Conservation (phyloP, 2,797 vertebrate species). For the Melanotaenia trifasciata region DNA sequence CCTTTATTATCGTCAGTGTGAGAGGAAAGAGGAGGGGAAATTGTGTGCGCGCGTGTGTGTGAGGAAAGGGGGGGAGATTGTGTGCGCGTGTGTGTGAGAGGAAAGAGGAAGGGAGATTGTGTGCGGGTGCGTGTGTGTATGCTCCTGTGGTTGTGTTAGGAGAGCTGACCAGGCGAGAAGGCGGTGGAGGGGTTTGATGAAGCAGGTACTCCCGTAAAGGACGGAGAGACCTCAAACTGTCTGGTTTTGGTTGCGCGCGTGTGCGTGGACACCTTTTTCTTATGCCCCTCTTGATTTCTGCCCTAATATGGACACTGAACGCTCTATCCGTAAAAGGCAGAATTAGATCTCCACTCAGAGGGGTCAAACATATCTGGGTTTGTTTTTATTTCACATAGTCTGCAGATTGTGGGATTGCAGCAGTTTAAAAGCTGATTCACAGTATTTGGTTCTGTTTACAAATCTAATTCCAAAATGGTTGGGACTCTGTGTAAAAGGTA, state of each 20-base stretch:
- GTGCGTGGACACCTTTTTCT: slow-evolving; percentile 9
- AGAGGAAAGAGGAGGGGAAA: not conserved
- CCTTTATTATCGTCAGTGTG: slow-evolving; percentile 45
- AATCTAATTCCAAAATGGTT: too few relatives aligned
- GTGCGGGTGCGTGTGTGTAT: slow-evolving; percentile 3
- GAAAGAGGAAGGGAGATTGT: slow-evolving; percentile 7
- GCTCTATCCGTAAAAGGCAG: slow-evolving; percentile 34
- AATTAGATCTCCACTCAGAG: slow-evolving; percentile 24
- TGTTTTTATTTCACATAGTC: slow-evolving; percentile 4
- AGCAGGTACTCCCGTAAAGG: slow-evolving; percentile 38
- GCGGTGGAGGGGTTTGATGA: not conserved
- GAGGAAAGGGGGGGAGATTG: not conserved
- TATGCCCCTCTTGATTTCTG: slow-evolving; percentile 50
- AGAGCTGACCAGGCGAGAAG: slow-evolving; percentile 42
- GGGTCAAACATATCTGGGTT: not conserved
- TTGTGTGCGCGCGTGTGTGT: too few relatives aligned
- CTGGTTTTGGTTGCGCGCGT: not conserved
- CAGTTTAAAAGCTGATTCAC: not conserved
- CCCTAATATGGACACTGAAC: slow-evolving; percentile 71
- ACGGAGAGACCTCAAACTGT: slow-evolving; percentile 27
- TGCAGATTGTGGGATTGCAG: not conserved
- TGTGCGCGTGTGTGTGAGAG: not conserved
- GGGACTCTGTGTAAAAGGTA: too few relatives aligned
- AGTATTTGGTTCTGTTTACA: not conserved
- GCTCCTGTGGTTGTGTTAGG: slow-evolving; percentile 38